Percentiles rank a stretch among this genome's conserved stretches.
These are phyloP conservation scores for Cephalopholis sonnerati DNA, from an alignment of 2,113 vertebrate species.

Conservation along the genomic window DNA sequence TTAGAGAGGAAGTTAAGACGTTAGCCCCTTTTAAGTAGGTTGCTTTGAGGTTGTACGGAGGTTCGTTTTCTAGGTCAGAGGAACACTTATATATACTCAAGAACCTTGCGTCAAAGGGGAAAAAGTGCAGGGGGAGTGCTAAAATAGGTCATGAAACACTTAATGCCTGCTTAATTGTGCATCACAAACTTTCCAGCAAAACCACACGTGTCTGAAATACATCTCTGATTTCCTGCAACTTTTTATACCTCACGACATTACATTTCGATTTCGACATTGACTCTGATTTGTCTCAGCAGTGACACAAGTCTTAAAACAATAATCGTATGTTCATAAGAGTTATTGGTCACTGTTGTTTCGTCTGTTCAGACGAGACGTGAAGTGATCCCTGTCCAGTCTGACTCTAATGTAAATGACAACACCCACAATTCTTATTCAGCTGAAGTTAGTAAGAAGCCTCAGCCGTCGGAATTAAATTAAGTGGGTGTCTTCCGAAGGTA, in stretches of 20 bases:
- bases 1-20: background rate
- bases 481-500: background rate
- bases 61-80: slow-evolving; percentile 80
- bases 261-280: background rate
- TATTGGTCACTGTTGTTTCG: background rate
- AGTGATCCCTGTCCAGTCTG: background rate
- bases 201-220: slow-evolving; percentile 27
- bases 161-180: slow-evolving; percentile 8
- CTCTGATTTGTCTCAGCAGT: background rate
- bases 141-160: slow-evolving; percentile 73
- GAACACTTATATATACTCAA: slow-evolving; percentile 40
- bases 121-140: background rate
- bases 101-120: slow-evolving; percentile 46
- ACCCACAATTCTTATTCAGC: background rate
- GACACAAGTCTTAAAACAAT: background rate
- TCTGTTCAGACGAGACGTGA: background rate
- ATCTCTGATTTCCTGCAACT: slow-evolving; percentile 6
- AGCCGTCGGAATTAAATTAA: background rate
- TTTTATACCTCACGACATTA: background rate
- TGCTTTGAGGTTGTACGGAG: slow-evolving; percentile 19
- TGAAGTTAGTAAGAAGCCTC: background rate
- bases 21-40: slow-evolving; percentile 51
- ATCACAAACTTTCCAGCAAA: slow-evolving; percentile 57
- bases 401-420: background rate
- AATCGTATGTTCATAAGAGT: background rate